Conservation (phyloP, 92 coral and sea anemone genomes). For the Parazoanthus swiftii region DNA sequence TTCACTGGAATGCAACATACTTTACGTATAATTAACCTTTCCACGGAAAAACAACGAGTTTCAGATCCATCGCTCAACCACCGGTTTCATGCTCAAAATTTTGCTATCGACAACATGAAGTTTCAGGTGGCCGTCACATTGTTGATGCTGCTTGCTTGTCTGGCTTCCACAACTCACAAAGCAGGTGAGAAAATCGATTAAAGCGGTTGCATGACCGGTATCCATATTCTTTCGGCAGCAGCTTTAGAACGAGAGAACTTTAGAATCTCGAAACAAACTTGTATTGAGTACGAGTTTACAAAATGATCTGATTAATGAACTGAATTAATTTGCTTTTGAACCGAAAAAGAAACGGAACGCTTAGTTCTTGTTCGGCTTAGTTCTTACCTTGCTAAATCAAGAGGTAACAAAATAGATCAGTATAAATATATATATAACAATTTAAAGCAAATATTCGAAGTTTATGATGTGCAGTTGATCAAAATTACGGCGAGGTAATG, state of each 20-base stretch:
- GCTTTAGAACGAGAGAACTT: background rate
- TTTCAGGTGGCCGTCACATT: background rate
- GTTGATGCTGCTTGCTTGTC: background rate
- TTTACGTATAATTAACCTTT: background rate
- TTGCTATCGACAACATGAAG: conserved; percentile 8
- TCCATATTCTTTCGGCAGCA: background rate
- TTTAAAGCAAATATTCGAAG: no score
- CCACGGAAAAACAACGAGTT: background rate
- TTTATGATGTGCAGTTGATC: no score
- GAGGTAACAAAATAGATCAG: no score
- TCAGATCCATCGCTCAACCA: background rate
- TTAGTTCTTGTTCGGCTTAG: no score
- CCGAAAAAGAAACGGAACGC: no score
- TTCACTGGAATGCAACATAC: background rate
- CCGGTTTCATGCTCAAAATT: conserved; percentile 6
- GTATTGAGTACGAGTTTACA: no score
- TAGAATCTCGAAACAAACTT: no score
- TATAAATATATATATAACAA: no score
- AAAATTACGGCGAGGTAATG: no score
- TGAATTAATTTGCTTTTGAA: no score
- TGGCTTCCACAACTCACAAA: background rate
- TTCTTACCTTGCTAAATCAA: no score
- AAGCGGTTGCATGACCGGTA: background rate
- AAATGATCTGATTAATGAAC: no score
- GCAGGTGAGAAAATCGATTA: background rate